Evolutionary conservation across 2,113 vertebrate species (phyloP).

Genomic region (Phaetusa simplex): DNA sequence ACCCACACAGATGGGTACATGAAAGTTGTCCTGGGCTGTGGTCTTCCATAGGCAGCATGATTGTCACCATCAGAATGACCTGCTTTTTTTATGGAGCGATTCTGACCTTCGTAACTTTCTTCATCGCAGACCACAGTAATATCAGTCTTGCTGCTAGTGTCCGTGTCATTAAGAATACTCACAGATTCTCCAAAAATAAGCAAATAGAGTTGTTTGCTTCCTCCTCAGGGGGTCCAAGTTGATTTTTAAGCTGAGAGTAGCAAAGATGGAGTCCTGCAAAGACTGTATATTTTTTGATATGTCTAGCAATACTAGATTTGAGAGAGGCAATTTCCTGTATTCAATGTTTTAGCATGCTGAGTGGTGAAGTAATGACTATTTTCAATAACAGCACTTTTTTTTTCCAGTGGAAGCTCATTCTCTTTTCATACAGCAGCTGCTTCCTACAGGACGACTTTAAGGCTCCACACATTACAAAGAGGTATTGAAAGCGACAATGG

Average conservation of each 20-base stretch:
- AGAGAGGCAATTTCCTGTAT: constrained; percentile 34
- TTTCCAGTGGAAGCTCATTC: constrained; percentile 25
- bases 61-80: background rate
- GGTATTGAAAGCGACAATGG: constrained; percentile 18
- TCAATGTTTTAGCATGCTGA: constrained; percentile 27
- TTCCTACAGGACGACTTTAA: constrained; percentile 6
- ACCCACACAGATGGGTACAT: background rate
- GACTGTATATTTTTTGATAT: constrained; percentile 45
- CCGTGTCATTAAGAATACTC: background rate
- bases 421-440: constrained; percentile 53
- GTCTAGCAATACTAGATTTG: constrained; percentile 22
- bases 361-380: constrained; percentile 17
- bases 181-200: constrained; percentile 54
- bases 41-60: background rate
- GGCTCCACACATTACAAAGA: constrained; percentile 29
- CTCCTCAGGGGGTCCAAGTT: background rate
- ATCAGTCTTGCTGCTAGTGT: constrained; percentile 1
- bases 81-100: constrained; percentile 9
- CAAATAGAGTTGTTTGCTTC: constrained; percentile 23
- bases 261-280: constrained; percentile 25
- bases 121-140: background rate
- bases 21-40: background rate
- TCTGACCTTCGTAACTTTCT: constrained; percentile 27
- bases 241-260: constrained; percentile 52
- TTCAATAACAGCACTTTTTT: constrained; percentile 9